Percentiles rank a stretch among this genome's conserved stretches.
These are phyloP conservation scores for Lepidothrix coronata DNA, from an alignment of 2,113 vertebrate genomes.

Conservation along the genomic window DNA sequence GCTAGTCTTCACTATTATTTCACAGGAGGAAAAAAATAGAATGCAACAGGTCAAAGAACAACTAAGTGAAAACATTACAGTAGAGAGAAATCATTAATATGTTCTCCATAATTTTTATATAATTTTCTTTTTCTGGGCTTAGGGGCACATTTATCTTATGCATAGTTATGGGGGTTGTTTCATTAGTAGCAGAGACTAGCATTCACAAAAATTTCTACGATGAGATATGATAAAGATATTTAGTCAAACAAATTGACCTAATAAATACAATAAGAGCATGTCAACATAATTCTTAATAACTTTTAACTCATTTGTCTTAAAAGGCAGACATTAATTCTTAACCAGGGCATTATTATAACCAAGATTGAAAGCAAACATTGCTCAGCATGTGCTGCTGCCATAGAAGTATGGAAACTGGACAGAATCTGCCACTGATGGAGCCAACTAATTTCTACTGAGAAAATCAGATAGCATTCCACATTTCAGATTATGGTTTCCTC, in stretches of 20 bases:
- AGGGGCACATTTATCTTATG: not conserved
- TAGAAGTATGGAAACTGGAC: not conserved
- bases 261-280: not conserved
- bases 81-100: not conserved
- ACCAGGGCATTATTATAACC: not conserved
- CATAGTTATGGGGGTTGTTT: not conserved
- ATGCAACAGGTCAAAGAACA: not conserved
- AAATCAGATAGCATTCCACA: not conserved
- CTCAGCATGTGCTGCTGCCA: not conserved
- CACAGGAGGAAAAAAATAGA: not conserved
- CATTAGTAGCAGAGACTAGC: not conserved
- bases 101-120: not conserved
- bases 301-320: not conserved
- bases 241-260: not conserved
- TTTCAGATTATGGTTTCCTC: not conserved
- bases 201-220: not conserved
- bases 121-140: not conserved
- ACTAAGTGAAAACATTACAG: not conserved
- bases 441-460: not conserved
- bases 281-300: not conserved
- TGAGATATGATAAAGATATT: not conserved
- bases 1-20: not conserved
- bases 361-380: not conserved
- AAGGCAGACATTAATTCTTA: not conserved
- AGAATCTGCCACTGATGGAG: not conserved